These are phyloP conservation scores for Aphelocoma californica DNA, from an alignment of 2,797 vertebrate species.

Conservation along the genomic window DNA sequence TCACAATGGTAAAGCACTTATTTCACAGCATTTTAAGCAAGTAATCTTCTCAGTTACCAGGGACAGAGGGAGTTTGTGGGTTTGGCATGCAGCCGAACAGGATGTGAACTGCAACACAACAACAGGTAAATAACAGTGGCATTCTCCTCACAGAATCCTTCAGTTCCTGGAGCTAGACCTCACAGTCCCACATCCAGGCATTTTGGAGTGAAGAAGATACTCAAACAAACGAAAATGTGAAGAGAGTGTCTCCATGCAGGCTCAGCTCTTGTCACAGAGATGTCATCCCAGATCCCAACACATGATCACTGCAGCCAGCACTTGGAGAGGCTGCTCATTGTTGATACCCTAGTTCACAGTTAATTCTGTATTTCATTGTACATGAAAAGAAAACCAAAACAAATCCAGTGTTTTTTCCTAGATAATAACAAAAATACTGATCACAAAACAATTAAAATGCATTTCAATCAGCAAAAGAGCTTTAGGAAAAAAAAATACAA, in stretches of 20 bases:
- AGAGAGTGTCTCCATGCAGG: not conserved
- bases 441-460: not conserved
- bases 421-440: not conserved
- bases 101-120: conserved; percentile 17
- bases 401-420: not conserved
- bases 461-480: not conserved
- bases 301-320: not conserved
- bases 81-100: conserved; percentile 1
- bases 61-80: not conserved
- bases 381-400: not conserved
- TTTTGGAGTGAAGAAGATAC: not conserved
- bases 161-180: conserved; percentile 2
- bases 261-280: not conserved
- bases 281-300: not conserved
- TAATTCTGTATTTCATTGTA: not conserved
- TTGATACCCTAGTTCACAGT: not conserved
- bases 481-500: not conserved
- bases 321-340: not conserved
- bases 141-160: not conserved
- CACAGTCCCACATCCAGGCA: not conserved
- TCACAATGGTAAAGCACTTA: not conserved
- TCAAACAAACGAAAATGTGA: not conserved
- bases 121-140: conserved; percentile 1
- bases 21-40: conserved; percentile 10
- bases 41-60: not conserved